Conservation (phyloP, 2,888 invertebrate species). For the Bedellia somnulentella region DNA sequence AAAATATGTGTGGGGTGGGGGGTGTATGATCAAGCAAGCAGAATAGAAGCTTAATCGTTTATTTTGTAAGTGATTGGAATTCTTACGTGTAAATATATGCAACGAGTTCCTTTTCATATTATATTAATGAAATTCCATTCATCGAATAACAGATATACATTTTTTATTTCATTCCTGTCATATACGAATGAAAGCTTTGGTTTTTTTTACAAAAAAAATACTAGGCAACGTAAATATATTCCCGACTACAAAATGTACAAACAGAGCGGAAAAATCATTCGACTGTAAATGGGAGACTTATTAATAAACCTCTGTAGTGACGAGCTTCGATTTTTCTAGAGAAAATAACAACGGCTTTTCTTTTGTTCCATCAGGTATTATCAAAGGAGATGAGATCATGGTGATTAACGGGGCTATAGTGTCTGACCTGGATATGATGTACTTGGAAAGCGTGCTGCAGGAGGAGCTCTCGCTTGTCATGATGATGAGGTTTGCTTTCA, state of each 20-base stretch:
- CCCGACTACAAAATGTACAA: neutral
- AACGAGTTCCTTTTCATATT: too few species aligned
- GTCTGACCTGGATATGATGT: constrained; percentile 99
- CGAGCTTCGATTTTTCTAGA: too few species aligned
- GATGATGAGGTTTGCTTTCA: constrained; percentile 87
- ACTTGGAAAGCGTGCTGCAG: constrained; percentile 93
- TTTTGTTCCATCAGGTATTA: constrained; percentile 70
- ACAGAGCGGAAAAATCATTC: neutral
- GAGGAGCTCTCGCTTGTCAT: constrained; percentile 92
- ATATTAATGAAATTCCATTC: too few species aligned
- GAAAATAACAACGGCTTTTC: neutral
- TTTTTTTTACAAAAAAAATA: neutral
- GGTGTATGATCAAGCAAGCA: too few species aligned
- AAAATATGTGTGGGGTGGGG: too few species aligned
- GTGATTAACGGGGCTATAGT: constrained; percentile 98
- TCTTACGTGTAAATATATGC: too few species aligned
- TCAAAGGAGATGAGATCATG: constrained; percentile 98
- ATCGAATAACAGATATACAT: too few species aligned
- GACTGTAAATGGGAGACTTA: neutral
- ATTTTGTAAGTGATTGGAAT: too few species aligned
- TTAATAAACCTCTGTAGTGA: neutral
- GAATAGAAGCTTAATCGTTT: too few species aligned
- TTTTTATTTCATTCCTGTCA: too few species aligned
- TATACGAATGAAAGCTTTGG: too few species aligned
- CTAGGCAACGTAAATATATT: neutral